Evolutionary conservation across 2,888 invertebrate genomes (phyloP).

Genomic region (Neoitamus cyanurus): DNA sequence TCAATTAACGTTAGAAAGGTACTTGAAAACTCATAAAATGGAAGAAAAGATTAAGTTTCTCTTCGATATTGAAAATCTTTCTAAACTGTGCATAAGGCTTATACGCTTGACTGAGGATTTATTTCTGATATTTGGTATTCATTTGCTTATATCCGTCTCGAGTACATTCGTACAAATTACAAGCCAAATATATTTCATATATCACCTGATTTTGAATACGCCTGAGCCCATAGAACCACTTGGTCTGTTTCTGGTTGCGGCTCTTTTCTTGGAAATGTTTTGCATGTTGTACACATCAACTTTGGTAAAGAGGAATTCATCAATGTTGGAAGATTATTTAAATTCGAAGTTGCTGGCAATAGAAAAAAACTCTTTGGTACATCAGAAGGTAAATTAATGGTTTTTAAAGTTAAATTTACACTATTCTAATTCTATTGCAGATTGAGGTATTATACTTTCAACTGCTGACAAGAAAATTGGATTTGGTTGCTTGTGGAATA

Average conservation of each 20-base stretch:
- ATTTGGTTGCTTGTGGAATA: constrained; percentile 46
- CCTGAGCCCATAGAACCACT: not conserved
- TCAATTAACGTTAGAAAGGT: not conserved
- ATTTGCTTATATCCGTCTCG: not conserved
- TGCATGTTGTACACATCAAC: not conserved
- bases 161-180: constrained; percentile 9
- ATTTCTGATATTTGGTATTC: not conserved
- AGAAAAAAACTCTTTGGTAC: not conserved
- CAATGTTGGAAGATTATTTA: not conserved
- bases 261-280: constrained; percentile 7
- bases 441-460: constrained; percentile 48
- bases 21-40: not conserved
- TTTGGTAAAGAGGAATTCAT: not conserved
- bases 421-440: constrained; percentile 27
- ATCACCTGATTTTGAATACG: not conserved
- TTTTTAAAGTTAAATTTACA: not conserved
- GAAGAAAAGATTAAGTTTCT: not conserved
- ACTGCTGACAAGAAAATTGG: constrained; percentile 11
- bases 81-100: not conserved
- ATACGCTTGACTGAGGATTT: not conserved
- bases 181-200: constrained; percentile 1
- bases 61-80: not conserved
- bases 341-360: not conserved
- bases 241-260: not conserved
- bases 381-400: not conserved